Evolutionary conservation across 2,888 invertebrate genomes (phyloP), one percentile per base, ranked within the genome.

Genomic region (Ommatoiulus sabulosus): DNA sequence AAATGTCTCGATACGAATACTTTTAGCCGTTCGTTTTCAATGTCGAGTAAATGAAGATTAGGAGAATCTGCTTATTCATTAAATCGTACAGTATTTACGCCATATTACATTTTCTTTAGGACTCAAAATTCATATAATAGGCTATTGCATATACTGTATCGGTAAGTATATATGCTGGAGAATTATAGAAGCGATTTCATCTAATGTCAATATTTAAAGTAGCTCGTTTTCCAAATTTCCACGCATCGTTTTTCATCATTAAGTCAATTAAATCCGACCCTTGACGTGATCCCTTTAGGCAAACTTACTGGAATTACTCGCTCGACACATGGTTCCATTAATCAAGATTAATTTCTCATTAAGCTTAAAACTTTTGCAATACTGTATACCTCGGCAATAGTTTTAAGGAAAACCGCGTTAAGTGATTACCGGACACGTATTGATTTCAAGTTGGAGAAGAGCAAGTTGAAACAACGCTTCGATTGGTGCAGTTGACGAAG

Each of bases 231-330:
- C 24, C 80, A 35, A 35, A 35, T 35, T 35, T 20, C 10, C 7
- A 8, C 35, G 80, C 35, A 80, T 80, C 80, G 80, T 80, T 80
- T 80, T 80, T 80, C 80, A 80, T 80, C 80, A 80, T 80, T 80
- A 80, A 80, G 80, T 80, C 80, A 80, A 80, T 80, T 80, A 80
- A 80, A 80, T 80, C 80, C 80, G 80, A 80, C 80, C 15, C 80
- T 80, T 80, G 80, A 80, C 80, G 80, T 80, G 80, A 80, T 80
- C 80, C 80, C 80, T 80, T 80, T 80, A 80, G 35, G 15, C 80
- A 80, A 80, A 80, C 35, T 12, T 80, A 35, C 80, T 80, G 35
- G 80, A 80, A 80, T 80, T 80, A 80, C 80, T 80, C 80, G 35
- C 80, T 35, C 12, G 80, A 80, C 80, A 80, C 80, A 80, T 24